A percentile compares a stretch with the other conserved stretches of the same genome.
phyloP scores from a whole-genome alignment of 2,113 vertebrate genomes.

The Empidonax traillii region DNA sequence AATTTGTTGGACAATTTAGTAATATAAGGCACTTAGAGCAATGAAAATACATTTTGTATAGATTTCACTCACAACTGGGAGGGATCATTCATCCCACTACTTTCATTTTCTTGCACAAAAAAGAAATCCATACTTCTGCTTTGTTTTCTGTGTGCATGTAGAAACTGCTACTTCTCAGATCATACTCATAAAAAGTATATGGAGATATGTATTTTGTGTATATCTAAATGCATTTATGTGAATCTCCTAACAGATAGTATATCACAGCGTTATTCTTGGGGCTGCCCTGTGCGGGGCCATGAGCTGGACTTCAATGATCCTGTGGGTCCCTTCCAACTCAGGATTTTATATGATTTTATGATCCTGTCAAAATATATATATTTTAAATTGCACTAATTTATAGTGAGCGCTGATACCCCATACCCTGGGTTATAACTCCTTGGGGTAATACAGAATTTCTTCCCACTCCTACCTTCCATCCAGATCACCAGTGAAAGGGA shows the following conservation, averaged over 20 bases:
- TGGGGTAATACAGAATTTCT: not conserved
- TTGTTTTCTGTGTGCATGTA: not conserved
- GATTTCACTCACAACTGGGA: not conserved
- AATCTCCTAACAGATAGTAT: not conserved
- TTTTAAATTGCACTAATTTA: not conserved
- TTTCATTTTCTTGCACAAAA: not conserved
- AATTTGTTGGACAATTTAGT: not conserved
- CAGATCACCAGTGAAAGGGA: not conserved
- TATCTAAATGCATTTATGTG: not conserved
- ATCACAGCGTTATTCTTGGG: not conserved
- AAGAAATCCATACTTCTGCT: not conserved
- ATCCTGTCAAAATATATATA: not conserved
- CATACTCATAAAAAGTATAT: not conserved
- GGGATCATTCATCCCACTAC: not conserved
- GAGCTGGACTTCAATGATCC: accelerated
- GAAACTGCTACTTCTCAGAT: not conserved
- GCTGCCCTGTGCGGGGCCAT: not conserved
- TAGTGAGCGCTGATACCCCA: not conserved
- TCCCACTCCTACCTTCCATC: not conserved
- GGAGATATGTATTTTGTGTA: not conserved
- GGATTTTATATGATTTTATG: not conserved
- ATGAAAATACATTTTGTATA: not conserved
- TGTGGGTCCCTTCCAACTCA: not conserved
- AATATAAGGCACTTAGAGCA: not conserved
- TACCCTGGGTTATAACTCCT: not conserved